Conservation (phyloP, 2,113 vertebrate species). For the Ptilonorhynchus violaceus region DNA sequence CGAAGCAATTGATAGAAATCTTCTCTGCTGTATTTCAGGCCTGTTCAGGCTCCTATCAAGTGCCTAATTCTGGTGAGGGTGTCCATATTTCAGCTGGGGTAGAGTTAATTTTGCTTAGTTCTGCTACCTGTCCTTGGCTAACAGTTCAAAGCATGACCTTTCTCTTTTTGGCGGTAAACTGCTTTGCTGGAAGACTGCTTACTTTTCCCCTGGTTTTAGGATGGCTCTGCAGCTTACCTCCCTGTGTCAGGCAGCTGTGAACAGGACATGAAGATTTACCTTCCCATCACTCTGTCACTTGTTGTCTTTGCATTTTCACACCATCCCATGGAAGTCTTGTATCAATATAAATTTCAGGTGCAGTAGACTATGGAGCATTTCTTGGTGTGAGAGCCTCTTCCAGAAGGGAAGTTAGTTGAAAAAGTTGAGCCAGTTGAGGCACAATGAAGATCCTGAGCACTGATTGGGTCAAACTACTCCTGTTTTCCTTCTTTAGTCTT, state of each 20-base stretch:
- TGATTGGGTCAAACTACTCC: not conserved
- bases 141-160: not conserved
- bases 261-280: not conserved
- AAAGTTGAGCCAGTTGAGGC: not conserved
- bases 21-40: not conserved
- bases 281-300: not conserved
- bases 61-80: not conserved
- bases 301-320: not conserved
- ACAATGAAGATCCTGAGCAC: not conserved
- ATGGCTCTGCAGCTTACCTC: not conserved
- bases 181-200: not conserved
- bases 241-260: not conserved
- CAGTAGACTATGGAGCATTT: not conserved
- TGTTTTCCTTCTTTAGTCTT: not conserved
- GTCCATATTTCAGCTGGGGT: not conserved
- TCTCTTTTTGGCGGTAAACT: not conserved
- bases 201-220: not conserved
- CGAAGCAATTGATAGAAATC: not conserved
- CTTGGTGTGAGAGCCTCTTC: not conserved
- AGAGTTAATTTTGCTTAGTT: not conserved
- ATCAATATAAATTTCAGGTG: rapidly evolving
- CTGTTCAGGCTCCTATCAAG: not conserved
- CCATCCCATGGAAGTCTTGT: not conserved
- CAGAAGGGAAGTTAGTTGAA: not conserved
- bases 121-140: not conserved